These are phyloP conservation scores for Gonatopus flavifemur DNA, from an alignment of 1,140 invertebrate genomes.

Conservation along the genomic window DNA sequence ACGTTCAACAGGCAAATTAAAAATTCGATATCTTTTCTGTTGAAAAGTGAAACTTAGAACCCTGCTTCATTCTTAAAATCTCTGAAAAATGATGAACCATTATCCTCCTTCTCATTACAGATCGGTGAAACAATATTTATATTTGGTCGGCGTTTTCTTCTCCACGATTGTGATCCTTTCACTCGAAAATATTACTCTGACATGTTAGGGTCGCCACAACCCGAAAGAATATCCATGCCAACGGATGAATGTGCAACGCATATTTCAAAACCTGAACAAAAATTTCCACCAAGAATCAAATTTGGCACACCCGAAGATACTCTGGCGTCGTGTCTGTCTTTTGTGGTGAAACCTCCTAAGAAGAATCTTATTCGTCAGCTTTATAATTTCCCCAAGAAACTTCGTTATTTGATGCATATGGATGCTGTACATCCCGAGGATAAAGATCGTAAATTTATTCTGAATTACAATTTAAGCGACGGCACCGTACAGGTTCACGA, in stretches of 20 bases:
- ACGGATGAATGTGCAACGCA: background rate
- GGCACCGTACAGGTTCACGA: slow-evolving; percentile 67
- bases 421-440: slow-evolving; percentile 72
- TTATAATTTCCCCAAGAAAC: slow-evolving; percentile 63
- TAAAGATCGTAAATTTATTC: slow-evolving; percentile 63
- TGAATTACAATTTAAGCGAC: slow-evolving; percentile 68
- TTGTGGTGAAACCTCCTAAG: slow-evolving; percentile 70
- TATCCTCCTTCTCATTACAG: slow-evolving; percentile 39
- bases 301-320: slow-evolving; percentile 68
- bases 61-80: too few relatives aligned
- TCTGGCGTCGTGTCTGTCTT: slow-evolving; percentile 66
- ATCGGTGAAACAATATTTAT: slow-evolving; percentile 71
- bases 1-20: too few relatives aligned
- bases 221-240: slow-evolving; percentile 24
- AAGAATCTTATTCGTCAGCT: slow-evolving; percentile 69
- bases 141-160: slow-evolving; percentile 69
- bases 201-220: slow-evolving; percentile 56
- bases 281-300: slow-evolving; percentile 15
- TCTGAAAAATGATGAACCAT: too few relatives aligned
- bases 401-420: slow-evolving; percentile 68
- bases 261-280: background rate
- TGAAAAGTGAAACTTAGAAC: too few relatives aligned
- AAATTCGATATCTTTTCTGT: too few relatives aligned
- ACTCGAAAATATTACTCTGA: slow-evolving; percentile 73
- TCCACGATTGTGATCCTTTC: slow-evolving; percentile 79